Evolutionary conservation across 2,888 invertebrate genomes (phyloP), one percentile per base, ranked within the genome.

Genomic region (Cataglyphis altisquamis): DNA sequence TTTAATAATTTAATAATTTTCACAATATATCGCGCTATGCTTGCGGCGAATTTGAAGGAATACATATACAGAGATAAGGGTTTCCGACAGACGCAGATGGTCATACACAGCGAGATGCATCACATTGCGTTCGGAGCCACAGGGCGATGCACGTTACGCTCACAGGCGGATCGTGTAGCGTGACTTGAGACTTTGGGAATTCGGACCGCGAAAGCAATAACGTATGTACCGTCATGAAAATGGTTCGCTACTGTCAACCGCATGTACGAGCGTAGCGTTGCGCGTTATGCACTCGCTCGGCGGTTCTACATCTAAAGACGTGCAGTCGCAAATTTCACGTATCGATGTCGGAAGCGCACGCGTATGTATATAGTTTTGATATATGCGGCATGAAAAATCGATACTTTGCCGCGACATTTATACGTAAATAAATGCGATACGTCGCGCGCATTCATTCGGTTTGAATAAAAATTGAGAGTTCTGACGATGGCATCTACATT

Each of bases 201-300:
- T 84, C 66, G 84, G 82, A 75, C 77, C 80, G 84, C 82, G 84
- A 87, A 87, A 86, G 87, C 87, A 86, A 87, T 87, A 87, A 87
- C 82, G 77, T 36, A 36, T 36, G 32, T 73, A 62, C 75, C 82
- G 62, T 77, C 84, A 81, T 84, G 81, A 64, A 84, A 83, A 70
- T 72, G 72, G 74, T 32, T 73, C 48, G 75, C 60, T 41, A 78
- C 73, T 63, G 70, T 67, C 60, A 63, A 60, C 48, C 57, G 45
- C 66, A 73, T 66, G n/a, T 41, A 36, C 72, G 70, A 52, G 41
- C 66, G 66, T 82, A 25, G 74, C 66, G 64, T n/a, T 18, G 48
- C n/a, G n/a, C 52, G 52, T 52, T 52, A 74, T 70, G 60, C 48
- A 84, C 57, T 64, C 21, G 21, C n/a, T n/a, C 45, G 60, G 21